phyloP scores from a whole-genome alignment of 1,140 invertebrate species.

The Heliconius hewitsoni region DNA sequence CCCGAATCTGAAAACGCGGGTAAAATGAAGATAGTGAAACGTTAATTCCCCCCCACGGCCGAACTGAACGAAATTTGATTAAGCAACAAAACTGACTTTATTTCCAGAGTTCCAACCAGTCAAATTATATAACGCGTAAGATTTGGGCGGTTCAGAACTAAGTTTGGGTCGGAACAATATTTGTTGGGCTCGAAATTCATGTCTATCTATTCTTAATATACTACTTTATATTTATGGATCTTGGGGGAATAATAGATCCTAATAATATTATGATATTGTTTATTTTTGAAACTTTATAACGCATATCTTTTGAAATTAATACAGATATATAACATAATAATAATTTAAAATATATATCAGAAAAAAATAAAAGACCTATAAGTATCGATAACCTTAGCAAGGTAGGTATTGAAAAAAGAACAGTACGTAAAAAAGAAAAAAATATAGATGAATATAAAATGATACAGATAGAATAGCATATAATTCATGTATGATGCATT shows the following conservation, averaged over 20 bases:
- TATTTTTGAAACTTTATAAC: too few relatives aligned
- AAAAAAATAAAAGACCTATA: too few relatives aligned
- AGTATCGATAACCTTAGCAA: too few relatives aligned
- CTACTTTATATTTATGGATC: conserved; percentile 8
- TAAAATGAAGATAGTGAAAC: conserved; percentile 68
- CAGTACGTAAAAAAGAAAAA: too few relatives aligned
- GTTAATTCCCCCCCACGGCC: conserved; percentile 57
- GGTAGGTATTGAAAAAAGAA: too few relatives aligned
- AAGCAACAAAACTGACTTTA: conserved; percentile 67
- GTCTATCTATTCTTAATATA: neutral
- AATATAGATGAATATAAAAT: neutral
- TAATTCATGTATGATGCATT: neutral
- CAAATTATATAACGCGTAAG: conserved; percentile 25
- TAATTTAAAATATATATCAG: too few relatives aligned
- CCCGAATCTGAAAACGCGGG: conserved; percentile 57
- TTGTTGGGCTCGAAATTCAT: conserved; percentile 13
- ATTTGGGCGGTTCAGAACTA: conserved; percentile 14
- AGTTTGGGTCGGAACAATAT: conserved; percentile 12
- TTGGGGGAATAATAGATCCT: neutral
- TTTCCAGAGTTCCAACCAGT: conserved; percentile 41
- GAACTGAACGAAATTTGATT: conserved; percentile 72
- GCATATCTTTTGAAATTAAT: neutral
- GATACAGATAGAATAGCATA: neutral
- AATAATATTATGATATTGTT: neutral
- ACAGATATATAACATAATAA: too few relatives aligned